Conservation (phyloP, 2,888 invertebrate genomes). For the Icerya purchasi region DNA sequence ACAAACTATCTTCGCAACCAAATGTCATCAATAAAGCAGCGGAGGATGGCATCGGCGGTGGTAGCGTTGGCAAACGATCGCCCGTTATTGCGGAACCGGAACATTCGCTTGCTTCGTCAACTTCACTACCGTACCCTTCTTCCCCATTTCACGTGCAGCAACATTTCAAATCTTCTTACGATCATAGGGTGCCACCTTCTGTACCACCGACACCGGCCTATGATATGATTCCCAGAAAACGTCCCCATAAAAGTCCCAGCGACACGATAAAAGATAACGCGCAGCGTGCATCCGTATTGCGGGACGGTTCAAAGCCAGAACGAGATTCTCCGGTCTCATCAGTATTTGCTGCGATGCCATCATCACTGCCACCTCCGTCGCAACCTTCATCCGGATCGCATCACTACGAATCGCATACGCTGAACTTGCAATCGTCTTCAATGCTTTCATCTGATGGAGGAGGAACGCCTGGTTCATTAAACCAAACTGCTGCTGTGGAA, state of each 20-base stretch:
- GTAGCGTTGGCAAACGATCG: neutral
- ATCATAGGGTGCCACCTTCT: conserved; percentile 21
- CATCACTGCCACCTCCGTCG: conserved; percentile 18
- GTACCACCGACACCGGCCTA: conserved; percentile 22
- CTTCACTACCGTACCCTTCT: conserved; percentile 29
- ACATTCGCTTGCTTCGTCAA: conserved; percentile 20
- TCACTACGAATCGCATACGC: conserved; percentile 20
- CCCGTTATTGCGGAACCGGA: neutral
- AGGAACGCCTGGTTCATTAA: conserved; percentile 26
- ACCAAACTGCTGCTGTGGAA: conserved; percentile 25
- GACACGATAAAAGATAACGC: conserved; percentile 23
- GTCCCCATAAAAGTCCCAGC: conserved; percentile 32
- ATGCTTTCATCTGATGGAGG: neutral
- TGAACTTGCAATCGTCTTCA: conserved; percentile 3
- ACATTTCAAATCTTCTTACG: conserved; percentile 25
- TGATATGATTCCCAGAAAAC: conserved; percentile 31
- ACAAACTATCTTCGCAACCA: conserved; percentile 22
- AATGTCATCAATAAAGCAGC: conserved; percentile 18
- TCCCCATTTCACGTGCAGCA: conserved; percentile 20
- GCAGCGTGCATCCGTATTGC: conserved; percentile 35
- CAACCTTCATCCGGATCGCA: conserved; percentile 14
- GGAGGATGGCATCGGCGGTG: conserved; percentile 9
- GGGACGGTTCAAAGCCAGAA: conserved; percentile 32
- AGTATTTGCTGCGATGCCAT: conserved; percentile 8
- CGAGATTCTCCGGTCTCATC: conserved; percentile 21